phyloP scores from a whole-genome alignment of 2,113 vertebrate genomes.

The Ciconia stormi region DNA sequence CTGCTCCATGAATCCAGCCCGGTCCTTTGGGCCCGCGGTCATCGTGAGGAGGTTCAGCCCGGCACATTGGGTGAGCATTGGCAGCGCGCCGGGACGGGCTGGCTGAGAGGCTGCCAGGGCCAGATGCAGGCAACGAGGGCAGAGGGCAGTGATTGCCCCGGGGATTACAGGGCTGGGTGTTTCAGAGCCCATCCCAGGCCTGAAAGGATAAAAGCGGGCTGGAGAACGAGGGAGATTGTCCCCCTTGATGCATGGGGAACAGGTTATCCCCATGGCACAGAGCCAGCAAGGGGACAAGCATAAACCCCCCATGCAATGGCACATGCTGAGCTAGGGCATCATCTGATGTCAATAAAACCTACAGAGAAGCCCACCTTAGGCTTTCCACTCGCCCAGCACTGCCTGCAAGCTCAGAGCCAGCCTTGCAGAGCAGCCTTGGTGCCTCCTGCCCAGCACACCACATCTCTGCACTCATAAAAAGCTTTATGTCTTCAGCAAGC shows the following conservation, averaged over 20 bases:
- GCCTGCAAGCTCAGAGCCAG: background rate
- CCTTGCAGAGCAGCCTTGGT: background rate
- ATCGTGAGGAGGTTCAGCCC: constrained; percentile 70
- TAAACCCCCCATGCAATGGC: background rate
- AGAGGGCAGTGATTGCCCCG: accelerated
- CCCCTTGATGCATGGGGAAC: accelerated
- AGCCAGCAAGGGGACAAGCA: background rate
- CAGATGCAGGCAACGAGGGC: background rate
- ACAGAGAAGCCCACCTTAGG: background rate
- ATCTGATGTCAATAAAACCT: background rate
- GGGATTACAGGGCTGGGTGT: background rate
- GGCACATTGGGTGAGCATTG: constrained; percentile 74
- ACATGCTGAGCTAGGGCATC: background rate
- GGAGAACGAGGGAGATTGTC: background rate
- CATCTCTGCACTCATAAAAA: background rate
- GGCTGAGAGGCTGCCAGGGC: background rate
- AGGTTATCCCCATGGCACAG: background rate
- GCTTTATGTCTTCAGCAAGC: background rate
- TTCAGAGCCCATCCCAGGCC: background rate
- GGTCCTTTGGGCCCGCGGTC: constrained; percentile 77
- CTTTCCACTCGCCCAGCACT: background rate
- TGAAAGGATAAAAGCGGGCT: background rate
- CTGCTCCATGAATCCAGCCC: constrained; percentile 84
- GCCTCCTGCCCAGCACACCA: background rate
- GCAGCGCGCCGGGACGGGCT: accelerated